phyloP scores from a whole-genome alignment of 2,888 invertebrate genomes.

The Camponotus fellah region DNA sequence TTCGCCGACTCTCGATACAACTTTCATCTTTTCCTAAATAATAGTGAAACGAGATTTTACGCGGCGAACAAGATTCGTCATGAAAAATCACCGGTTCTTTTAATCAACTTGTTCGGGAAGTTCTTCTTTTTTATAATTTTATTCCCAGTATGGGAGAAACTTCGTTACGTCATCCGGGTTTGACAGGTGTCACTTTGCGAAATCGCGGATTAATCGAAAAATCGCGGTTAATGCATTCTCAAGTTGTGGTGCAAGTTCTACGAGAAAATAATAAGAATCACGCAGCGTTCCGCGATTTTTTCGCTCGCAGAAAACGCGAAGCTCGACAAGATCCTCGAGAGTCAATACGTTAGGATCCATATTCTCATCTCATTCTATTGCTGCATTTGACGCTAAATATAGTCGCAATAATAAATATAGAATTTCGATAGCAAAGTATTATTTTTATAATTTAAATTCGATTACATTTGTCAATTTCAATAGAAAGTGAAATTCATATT shows the following conservation, averaged over 20 bases:
- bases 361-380: neutral
- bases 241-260: neutral
- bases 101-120: slow-evolving; percentile 14
- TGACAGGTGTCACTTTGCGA: slow-evolving; percentile 10
- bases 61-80: slow-evolving; percentile 5
- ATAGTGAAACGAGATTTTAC: slow-evolving; percentile 32
- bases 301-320: slow-evolving; percentile 2
- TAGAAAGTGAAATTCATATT: neutral
- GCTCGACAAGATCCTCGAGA: slow-evolving; percentile 23
- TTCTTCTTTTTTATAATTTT: slow-evolving; percentile 25
- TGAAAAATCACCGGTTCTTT: slow-evolving; percentile 35
- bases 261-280: neutral
- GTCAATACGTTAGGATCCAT: neutral
- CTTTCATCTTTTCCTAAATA: slow-evolving; percentile 32
- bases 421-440: neutral
- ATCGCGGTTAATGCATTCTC: slow-evolving; percentile 11
- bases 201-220: slow-evolving; percentile 41
- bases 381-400: neutral
- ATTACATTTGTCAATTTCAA: neutral
- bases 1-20: slow-evolving; percentile 35
- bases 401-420: neutral
- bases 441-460: slow-evolving; percentile 1
- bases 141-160: neutral
- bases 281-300: neutral
- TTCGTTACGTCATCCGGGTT: slow-evolving; percentile 13